Conservation (phyloP, 1,140 invertebrate genomes). For the Uloborus diversus region DNA sequence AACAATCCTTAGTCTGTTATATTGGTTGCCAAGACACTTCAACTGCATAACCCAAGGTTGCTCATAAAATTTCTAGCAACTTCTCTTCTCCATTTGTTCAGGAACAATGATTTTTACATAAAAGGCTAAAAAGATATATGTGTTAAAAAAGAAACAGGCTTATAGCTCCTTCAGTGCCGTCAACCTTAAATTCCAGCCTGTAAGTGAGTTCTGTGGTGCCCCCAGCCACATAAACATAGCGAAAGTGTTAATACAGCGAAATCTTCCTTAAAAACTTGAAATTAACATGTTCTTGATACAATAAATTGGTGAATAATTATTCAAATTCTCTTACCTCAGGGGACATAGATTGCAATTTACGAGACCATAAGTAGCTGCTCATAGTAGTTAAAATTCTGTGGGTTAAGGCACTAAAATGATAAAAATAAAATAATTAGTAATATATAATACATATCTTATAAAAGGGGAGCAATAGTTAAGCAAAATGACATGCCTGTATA, state of each 20-base stretch:
- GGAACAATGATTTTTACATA: no score
- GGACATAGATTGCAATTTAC: conserved; percentile 26
- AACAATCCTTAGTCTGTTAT: no score
- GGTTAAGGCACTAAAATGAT: conserved; percentile 52
- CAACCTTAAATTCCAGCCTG: not conserved
- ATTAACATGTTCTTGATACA: not conserved
- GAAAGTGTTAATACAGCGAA: not conserved
- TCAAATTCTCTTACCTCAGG: conserved; percentile 30
- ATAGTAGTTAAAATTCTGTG: conserved; percentile 38
- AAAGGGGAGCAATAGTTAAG: not conserved
- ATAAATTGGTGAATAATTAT: not conserved
- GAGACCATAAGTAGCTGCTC: conserved; percentile 54
- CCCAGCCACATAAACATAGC: not conserved
- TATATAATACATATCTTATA: not conserved
- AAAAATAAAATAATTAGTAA: not conserved
- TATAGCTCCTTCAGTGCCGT: not conserved
- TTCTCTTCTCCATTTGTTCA: no score
- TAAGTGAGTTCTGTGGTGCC: not conserved
- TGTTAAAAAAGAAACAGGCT: not conserved
- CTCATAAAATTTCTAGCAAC: no score
- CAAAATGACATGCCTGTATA: not conserved
- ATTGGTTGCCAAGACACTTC: no score
- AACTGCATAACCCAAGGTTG: no score
- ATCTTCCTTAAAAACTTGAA: not conserved
- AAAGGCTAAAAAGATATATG: no score